Evolutionary conservation across 2,113 vertebrate species (phyloP), one percentile per base, ranked within the genome.

Genomic region (Neolamprologus caudopunctatus): DNA sequence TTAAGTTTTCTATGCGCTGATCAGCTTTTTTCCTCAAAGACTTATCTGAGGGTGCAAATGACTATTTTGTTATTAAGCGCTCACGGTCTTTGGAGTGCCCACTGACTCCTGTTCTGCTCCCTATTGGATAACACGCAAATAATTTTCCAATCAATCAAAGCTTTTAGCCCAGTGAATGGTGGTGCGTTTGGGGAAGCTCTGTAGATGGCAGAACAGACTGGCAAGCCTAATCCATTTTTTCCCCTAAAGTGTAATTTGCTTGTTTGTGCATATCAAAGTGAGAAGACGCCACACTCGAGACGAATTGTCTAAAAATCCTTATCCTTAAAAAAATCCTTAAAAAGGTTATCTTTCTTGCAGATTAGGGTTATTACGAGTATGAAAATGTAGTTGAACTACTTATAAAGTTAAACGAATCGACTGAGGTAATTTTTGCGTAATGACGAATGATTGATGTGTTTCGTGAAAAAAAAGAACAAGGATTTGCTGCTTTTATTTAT

Each of bases 51-150:
- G 92, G 91, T 21, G 1, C 26, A 1, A 0, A 28, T 14, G 0
- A 2, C 1, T 0, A 1, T 1, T 0, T 0, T 3, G 0, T 7
- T 1, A 2, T 42, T 19, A 26, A 50, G 16, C 47, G 54, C 81
- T 82, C 28, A 1, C 19, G n/a, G 28, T 82, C 57, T 28, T 40
- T 61, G 90, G 73, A 66, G 12, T 3, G 37, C 75, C 51, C 47
- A 40, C 80, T 47, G 33, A 84, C 40, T 33, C 3, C 11, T 28
- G 9, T 9, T 12, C 5, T 5, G 35, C 26, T 53, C 87, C 58
- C 58, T 2, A 91, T 93, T 90, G 91, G 90, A 71, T 21, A 42
- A 80, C 12, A 54, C 40, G 28, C 21, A 13, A 40, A 10, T 47
- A n/a, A 81, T 58, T 82, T 55, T 24, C 53, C 78, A 68, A 80